Percentiles rank a stretch among this genome's conserved stretches.
Conservation (phyloP, 2,797 vertebrate species). For the Pseudomugil gertrudae region DNA sequence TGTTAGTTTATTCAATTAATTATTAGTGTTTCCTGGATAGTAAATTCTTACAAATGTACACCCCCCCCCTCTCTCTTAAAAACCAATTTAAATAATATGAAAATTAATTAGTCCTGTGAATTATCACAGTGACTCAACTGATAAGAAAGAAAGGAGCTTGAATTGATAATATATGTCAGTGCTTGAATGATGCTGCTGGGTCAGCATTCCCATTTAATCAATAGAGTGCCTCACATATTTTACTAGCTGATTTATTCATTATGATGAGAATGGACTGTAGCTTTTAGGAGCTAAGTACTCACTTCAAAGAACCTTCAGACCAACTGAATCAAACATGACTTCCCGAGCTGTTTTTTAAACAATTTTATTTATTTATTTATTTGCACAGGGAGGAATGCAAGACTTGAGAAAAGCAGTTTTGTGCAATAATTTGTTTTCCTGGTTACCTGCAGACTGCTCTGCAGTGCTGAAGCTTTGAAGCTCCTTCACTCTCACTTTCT, state of each 20-base stretch:
- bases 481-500: conserved; percentile 29
- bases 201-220: conserved; percentile 78
- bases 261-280: conserved; percentile 58
- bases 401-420: conserved; percentile 26
- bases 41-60: conserved; percentile 20
- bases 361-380: neutral
- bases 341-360: conserved; percentile 46
- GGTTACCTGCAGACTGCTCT: conserved; percentile 45
- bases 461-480: conserved; percentile 40
- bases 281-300: conserved; percentile 62
- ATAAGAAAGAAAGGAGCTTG: conserved; percentile 60
- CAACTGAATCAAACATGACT: conserved; percentile 58
- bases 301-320: conserved; percentile 59
- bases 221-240: conserved; percentile 69
- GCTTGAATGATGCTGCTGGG: conserved; percentile 63
- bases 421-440: conserved; percentile 42
- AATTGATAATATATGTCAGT: conserved; percentile 72
- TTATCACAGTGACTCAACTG: conserved; percentile 53
- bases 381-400: conserved; percentile 24
- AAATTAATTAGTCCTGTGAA: conserved; percentile 68
- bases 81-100: conserved; percentile 42
- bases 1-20: neutral
- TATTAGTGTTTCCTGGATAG: neutral
- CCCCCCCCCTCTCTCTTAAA: neutral
- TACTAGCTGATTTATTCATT: conserved; percentile 75